Percentiles rank a stretch among this genome's conserved stretches.
Conservation (phyloP, 2,888 invertebrate genomes). For the Oeneis ivallda region DNA sequence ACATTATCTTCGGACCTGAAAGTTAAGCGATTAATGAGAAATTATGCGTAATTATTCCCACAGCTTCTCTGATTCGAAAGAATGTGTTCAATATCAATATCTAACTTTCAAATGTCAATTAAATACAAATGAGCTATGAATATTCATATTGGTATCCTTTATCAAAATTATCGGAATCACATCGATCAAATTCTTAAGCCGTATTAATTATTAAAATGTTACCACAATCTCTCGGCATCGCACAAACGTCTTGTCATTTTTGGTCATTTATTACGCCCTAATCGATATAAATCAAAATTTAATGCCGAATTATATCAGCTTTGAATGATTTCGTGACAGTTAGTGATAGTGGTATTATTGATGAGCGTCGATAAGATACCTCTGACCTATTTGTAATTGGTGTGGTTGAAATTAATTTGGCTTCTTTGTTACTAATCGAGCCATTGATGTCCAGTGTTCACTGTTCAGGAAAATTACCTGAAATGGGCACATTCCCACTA, state of each 20-base stretch:
- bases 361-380: slow-evolving; percentile 39
- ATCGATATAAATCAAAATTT: slow-evolving; percentile 65
- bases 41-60: too few species aligned
- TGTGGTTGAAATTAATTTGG: slow-evolving; percentile 17
- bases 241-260: slow-evolving; percentile 31
- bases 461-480: too few species aligned
- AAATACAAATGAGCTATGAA: neutral
- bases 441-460: neutral
- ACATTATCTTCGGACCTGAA: too few species aligned
- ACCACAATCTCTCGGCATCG: slow-evolving; percentile 35
- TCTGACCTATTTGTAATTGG: slow-evolving; percentile 12
- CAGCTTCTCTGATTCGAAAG: too few species aligned
- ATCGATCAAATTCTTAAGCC: slow-evolving; percentile 48
- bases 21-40: too few species aligned
- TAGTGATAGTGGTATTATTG: slow-evolving; percentile 51
- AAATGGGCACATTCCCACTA: too few species aligned
- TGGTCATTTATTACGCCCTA: slow-evolving; percentile 50
- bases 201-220: slow-evolving; percentile 46
- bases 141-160: neutral
- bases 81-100: too few species aligned
- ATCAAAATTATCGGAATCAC: slow-evolving; percentile 7
- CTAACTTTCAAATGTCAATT: too few species aligned
- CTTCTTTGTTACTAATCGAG: slow-evolving; percentile 15
- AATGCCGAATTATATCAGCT: slow-evolving; percentile 60
- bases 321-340: slow-evolving; percentile 58